phyloP scores from a whole-genome alignment of 2,888 invertebrate species.

The Hypolimnas misippus region DNA sequence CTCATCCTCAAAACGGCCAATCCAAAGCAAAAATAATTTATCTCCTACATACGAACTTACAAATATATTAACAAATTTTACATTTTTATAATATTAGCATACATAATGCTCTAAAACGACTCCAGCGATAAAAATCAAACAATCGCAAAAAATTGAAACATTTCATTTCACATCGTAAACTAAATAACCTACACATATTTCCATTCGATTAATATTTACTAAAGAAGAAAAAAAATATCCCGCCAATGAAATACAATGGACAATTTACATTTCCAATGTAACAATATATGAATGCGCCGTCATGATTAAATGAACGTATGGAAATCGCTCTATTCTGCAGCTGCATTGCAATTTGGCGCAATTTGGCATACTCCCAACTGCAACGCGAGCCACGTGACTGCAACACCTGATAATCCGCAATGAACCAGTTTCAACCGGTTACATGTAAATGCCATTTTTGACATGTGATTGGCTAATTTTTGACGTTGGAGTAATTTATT shows the following conservation, averaged over 20 bases:
- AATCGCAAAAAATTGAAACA: too few species aligned
- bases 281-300: conserved; percentile 9
- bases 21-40: too few species aligned
- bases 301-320: conserved; percentile 13
- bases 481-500: not conserved
- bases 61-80: too few species aligned
- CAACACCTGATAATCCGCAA: conserved; percentile 40
- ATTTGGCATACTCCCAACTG: conserved; percentile 39
- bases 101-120: too few species aligned
- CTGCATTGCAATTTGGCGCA: conserved; percentile 40
- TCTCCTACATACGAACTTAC: too few species aligned
- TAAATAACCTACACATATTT: not conserved
- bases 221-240: not conserved
- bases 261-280: conserved; percentile 10
- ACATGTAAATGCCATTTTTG: conserved; percentile 24
- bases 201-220: not conserved
- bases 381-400: conserved; percentile 35
- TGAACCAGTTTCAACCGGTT: conserved; percentile 28
- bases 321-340: conserved; percentile 28
- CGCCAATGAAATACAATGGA: not conserved
- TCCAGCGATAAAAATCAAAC: too few species aligned
- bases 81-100: too few species aligned
- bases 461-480: conserved; percentile 15
- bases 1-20: too few species aligned
- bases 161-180: not conserved